These are phyloP conservation scores for Lypha dubia DNA, from an alignment of 2,888 invertebrate genomes.

Conservation along the genomic window DNA sequence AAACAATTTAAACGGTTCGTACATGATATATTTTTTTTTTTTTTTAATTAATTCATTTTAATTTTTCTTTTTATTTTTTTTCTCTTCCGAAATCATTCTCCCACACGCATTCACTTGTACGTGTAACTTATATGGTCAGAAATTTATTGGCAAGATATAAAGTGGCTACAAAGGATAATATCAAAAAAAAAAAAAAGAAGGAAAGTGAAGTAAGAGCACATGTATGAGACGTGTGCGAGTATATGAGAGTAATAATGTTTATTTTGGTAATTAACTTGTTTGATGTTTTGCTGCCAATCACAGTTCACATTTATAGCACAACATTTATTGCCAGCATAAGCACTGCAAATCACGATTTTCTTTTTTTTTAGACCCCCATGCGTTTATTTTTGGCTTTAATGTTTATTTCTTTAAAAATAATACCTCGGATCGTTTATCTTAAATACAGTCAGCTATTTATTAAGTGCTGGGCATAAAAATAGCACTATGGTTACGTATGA, in stretches of 20 bases:
- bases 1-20: constrained; percentile 38
- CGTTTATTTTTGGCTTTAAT: constrained; percentile 41
- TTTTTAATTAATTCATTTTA: neutral
- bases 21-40: neutral
- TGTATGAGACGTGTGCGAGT: neutral
- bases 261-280: constrained; percentile 71
- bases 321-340: constrained; percentile 69
- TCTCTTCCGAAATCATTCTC: neutral
- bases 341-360: constrained; percentile 67
- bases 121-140: constrained; percentile 44
- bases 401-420: constrained; percentile 46
- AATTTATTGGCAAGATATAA: constrained; percentile 54
- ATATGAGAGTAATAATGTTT: constrained; percentile 9
- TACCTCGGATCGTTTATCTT: constrained; percentile 36
- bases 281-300: constrained; percentile 70
- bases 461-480: neutral
- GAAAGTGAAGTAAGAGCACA: neutral
- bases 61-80: neutral
- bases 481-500: neutral
- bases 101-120: constrained; percentile 12
- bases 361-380: constrained; percentile 26
- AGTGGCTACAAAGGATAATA: constrained; percentile 42
- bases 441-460: constrained; percentile 29
- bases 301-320: constrained; percentile 55
- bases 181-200: neutral